Conservation (phyloP, 2,113 vertebrate species). For the Camelus bactrianus region DNA sequence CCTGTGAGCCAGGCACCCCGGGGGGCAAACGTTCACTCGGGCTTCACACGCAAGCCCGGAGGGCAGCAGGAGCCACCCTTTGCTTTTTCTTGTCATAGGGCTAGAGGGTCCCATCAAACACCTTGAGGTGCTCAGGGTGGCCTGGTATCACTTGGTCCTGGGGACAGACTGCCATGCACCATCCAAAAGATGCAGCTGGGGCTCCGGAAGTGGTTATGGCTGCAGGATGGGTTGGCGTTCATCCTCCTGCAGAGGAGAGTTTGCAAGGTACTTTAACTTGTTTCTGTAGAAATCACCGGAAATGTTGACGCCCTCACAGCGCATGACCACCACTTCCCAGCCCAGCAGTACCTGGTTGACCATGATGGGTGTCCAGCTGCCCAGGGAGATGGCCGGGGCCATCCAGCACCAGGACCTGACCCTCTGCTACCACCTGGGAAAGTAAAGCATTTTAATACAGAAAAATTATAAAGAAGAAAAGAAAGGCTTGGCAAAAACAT, state of each 20-base stretch:
- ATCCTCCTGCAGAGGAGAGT: background rate
- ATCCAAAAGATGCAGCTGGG: background rate
- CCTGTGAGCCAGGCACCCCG: background rate
- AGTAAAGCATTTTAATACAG: background rate
- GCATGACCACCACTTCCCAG: background rate
- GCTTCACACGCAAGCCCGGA: background rate
- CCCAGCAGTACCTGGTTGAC: background rate
- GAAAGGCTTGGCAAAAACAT: background rate
- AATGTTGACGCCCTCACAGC: background rate
- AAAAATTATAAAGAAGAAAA: background rate
- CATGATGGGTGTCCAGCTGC: background rate
- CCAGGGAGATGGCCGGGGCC: background rate
- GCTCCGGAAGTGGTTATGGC: background rate
- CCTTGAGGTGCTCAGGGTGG: background rate
- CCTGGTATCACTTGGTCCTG: background rate
- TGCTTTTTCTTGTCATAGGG: background rate
- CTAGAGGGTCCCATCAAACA: background rate
- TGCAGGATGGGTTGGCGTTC: rapidly evolving
- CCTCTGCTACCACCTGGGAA: background rate
- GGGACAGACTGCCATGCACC: background rate
- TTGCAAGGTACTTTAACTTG: background rate
- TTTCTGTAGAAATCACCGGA: background rate
- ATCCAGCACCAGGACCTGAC: background rate
- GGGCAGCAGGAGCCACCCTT: background rate
- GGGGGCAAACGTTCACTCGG: background rate